Percentiles rank a stretch among this genome's conserved stretches.
Conservation (phyloP, 37 sponge, comb jelly and placozoan species). For the Petrosia ficiformis region DNA sequence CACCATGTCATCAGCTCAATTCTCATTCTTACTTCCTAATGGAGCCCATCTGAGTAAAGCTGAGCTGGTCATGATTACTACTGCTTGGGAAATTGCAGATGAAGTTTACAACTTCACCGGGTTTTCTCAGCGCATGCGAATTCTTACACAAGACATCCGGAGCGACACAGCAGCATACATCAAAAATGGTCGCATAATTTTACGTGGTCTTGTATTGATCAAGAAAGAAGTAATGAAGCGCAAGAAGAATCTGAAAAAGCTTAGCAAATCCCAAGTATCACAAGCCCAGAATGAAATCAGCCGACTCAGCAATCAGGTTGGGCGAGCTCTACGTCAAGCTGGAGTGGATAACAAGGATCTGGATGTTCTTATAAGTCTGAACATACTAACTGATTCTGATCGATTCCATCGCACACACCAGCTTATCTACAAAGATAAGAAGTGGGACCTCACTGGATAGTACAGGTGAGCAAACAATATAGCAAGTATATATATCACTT, state of each 20-base stretch:
- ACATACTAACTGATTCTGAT: constrained; percentile 12
- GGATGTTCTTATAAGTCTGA: constrained; percentile 17
- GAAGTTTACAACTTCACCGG: constrained; percentile 53
- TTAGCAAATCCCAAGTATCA: constrained; percentile 35
- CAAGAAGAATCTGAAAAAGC: constrained; percentile 42
- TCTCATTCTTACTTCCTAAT: constrained; percentile 59
- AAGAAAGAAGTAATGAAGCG: constrained; percentile 28
- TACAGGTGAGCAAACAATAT: no score
- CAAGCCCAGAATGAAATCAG: constrained; percentile 16
- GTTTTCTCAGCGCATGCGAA: constrained; percentile 22
- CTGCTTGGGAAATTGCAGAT: constrained; percentile 52
- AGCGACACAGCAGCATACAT: no score
- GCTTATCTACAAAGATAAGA: constrained; percentile 39
- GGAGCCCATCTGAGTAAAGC: constrained; percentile 36
- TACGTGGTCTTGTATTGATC: constrained; percentile 28
- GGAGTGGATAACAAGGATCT: constrained; percentile 26
- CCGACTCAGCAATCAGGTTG: neutral
- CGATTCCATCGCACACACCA: constrained; percentile 41
- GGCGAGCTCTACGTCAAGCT: constrained; percentile 20
- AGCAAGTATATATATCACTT: no score
- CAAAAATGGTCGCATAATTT: constrained; percentile 26
- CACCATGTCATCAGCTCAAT: neutral
- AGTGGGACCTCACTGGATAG: constrained; percentile 49
- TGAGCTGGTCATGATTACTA: constrained; percentile 50
- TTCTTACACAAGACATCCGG: no score